These are phyloP conservation scores for Hirtodrosophila alboralis DNA, from an alignment of 2,888 invertebrate species.

Conservation along the genomic window DNA sequence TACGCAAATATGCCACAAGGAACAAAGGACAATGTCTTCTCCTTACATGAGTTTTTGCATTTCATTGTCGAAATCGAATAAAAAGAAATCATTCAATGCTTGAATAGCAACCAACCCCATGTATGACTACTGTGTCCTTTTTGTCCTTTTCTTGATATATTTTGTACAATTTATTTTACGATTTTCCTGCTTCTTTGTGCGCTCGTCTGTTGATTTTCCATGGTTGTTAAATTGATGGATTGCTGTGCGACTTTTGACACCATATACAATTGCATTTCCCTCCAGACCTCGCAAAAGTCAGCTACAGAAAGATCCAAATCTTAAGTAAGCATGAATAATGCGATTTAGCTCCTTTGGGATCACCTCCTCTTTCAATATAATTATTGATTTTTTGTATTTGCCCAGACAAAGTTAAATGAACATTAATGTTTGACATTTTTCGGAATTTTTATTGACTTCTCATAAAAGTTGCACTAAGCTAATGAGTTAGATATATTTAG, in stretches of 20 bases:
- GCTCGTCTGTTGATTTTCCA: slow-evolving; percentile 57
- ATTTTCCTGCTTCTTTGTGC: slow-evolving; percentile 53
- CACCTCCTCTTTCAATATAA: neutral
- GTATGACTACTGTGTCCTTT: slow-evolving; percentile 46
- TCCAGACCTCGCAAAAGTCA: slow-evolving; percentile 14
- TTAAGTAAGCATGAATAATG: slow-evolving; percentile 62
- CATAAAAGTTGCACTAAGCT: slow-evolving; percentile 16
- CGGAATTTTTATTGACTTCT: slow-evolving; percentile 30
- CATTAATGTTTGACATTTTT: slow-evolving; percentile 40
- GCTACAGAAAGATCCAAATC: slow-evolving; percentile 22
- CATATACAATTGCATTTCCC: slow-evolving; percentile 60
- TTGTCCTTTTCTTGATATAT: slow-evolving; percentile 55
- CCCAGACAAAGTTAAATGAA: slow-evolving; percentile 15
- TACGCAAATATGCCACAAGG: slow-evolving; percentile 75
- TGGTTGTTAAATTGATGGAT: slow-evolving; percentile 82
- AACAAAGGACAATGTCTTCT: slow-evolving; percentile 13
- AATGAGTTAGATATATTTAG: slow-evolving; percentile 31
- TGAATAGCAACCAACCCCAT: slow-evolving; percentile 46
- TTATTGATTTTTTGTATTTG: slow-evolving; percentile 9
- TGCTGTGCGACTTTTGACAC: slow-evolving; percentile 83
- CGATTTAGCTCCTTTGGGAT: slow-evolving; percentile 18
- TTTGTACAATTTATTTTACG: slow-evolving; percentile 63
- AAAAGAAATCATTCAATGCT: slow-evolving; percentile 44
- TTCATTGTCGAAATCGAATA: slow-evolving; percentile 45
- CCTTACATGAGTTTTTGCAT: slow-evolving; percentile 40